Conservation (phyloP, 2,113 vertebrate genomes). For the Ageneiosus marmoratus region DNA sequence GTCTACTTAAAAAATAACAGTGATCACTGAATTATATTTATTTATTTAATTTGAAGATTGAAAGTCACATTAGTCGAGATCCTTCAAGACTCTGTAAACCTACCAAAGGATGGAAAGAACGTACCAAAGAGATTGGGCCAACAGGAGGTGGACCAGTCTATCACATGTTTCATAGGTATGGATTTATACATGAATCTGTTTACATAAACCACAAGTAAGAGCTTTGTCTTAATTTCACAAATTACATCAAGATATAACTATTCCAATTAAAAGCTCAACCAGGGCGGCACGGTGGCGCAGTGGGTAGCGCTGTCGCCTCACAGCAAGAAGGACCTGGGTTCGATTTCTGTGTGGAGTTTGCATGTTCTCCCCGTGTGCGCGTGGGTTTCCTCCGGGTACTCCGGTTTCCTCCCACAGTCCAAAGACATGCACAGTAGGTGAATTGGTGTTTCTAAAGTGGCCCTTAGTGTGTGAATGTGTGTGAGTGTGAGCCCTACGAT, state of each 20-base stretch:
- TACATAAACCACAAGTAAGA: neutral
- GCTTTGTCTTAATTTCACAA: neutral
- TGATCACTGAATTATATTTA: neutral
- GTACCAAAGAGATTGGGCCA: conserved; percentile 63
- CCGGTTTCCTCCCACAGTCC: too few species aligned
- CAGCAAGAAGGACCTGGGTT: too few species aligned
- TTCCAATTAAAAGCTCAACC: neutral
- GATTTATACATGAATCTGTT: neutral
- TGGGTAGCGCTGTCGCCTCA: too few species aligned
- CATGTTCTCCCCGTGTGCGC: too few species aligned
- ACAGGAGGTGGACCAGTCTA: conserved; percentile 62
- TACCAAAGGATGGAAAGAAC: conserved; percentile 78
- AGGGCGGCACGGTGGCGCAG: too few species aligned
- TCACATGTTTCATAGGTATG: conserved; percentile 75
- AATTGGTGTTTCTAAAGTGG: too few species aligned
- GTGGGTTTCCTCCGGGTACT: too few species aligned
- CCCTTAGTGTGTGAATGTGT: too few species aligned
- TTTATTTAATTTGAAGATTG: conserved; percentile 67
- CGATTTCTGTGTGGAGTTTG: too few species aligned
- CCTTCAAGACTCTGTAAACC: conserved; percentile 68
- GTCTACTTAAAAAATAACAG: neutral
- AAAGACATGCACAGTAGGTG: too few species aligned
- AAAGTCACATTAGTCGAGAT: conserved; percentile 72
- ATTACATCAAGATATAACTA: neutral
- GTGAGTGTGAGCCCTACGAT: too few species aligned